Evolutionary conservation across 2,888 invertebrate species (phyloP).

Genomic region (Sinopyrophorus schimmeli): DNA sequence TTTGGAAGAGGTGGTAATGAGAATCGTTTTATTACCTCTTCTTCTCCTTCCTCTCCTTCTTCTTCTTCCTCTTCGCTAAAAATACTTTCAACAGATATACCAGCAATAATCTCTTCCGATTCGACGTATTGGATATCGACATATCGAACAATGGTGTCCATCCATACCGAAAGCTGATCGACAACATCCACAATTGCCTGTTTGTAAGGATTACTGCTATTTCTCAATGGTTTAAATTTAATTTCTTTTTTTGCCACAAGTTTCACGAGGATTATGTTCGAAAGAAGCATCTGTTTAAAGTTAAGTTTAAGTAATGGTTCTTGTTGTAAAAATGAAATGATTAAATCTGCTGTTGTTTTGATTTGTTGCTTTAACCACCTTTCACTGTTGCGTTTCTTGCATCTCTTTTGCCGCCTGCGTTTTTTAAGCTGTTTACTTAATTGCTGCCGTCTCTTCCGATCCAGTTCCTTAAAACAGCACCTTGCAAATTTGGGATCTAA

Average conservation of each 20-base stretch:
- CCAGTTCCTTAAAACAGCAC: slow-evolving; percentile 46
- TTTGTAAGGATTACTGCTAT: slow-evolving; percentile 33
- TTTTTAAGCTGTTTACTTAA: slow-evolving; percentile 28
- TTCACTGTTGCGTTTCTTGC: slow-evolving; percentile 31
- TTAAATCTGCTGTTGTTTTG: slow-evolving; percentile 21
- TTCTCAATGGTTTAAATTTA: slow-evolving; percentile 39
- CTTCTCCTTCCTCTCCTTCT: slow-evolving; percentile 24
- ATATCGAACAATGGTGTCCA: slow-evolving; percentile 44
- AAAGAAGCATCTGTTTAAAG: slow-evolving; percentile 45
- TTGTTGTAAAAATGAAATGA: slow-evolving; percentile 42
- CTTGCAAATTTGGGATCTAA: slow-evolving; percentile 46
- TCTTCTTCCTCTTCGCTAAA: slow-evolving; percentile 25
- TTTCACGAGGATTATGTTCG: slow-evolving; percentile 41
- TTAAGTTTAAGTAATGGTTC: slow-evolving; percentile 44
- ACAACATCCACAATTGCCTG: slow-evolving; percentile 40
- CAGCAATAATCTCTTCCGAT: slow-evolving; percentile 41
- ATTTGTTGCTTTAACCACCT: slow-evolving; percentile 34
- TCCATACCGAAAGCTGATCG: slow-evolving; percentile 48
- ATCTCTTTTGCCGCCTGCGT: slow-evolving; percentile 29
- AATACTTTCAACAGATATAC: slow-evolving; percentile 23
- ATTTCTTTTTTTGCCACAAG: slow-evolving; percentile 24
- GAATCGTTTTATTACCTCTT: slow-evolving; percentile 13
- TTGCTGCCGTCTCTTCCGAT: slow-evolving; percentile 29
- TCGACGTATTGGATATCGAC: slow-evolving; percentile 46
- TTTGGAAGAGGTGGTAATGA: slow-evolving; percentile 8